Evolutionary conservation across 2,113 vertebrate genomes (phyloP).

Genomic region (Patagioenas fasciata): DNA sequence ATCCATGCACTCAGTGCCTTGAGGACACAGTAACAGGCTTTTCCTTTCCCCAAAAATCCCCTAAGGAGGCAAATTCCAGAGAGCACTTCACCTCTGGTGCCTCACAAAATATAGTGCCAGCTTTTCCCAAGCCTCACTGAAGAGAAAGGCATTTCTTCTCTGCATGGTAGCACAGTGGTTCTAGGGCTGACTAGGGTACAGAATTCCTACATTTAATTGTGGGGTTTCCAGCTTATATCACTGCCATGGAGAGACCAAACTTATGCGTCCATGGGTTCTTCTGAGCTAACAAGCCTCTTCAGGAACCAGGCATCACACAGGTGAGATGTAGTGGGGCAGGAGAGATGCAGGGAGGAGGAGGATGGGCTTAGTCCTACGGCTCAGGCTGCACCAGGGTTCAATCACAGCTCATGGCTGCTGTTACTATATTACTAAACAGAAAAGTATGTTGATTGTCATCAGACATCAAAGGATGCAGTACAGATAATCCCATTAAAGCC

Average conservation of each 20-base stretch:
- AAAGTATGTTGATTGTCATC: slow-evolving; percentile 53
- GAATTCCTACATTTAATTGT: neutral
- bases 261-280: neutral
- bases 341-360: neutral
- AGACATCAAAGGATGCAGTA: slow-evolving; percentile 58
- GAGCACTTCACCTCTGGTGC: neutral
- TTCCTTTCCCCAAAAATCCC: neutral
- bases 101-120: neutral
- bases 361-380: neutral
- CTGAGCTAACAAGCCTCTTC: neutral
- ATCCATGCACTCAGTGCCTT: neutral
- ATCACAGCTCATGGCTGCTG: neutral
- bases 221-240: neutral
- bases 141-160: neutral
- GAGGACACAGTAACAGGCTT: neutral
- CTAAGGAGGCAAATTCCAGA: neutral
- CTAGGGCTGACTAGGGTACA: neutral
- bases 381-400: neutral
- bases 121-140: neutral
- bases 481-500: slow-evolving; percentile 42
- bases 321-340: neutral
- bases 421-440: slow-evolving; percentile 14
- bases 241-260: neutral
- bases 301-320: neutral
- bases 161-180: neutral